These are phyloP conservation scores for Cyphomyrus plagiostoma DNA, from an alignment of 2,113 vertebrate genomes.

Conservation along the genomic window DNA sequence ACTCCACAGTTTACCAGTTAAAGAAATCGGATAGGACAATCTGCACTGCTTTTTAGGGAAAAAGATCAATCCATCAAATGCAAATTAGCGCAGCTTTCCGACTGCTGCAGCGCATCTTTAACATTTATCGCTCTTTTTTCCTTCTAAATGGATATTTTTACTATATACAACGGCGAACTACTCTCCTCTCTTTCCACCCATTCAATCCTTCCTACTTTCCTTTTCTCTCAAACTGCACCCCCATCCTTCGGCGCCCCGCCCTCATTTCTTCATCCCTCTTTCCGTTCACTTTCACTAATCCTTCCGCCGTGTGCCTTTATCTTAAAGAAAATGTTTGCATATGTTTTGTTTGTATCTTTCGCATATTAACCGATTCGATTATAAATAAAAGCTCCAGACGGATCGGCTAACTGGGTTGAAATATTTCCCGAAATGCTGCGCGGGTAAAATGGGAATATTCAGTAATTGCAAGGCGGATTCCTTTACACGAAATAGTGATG, in stretches of 20 bases:
- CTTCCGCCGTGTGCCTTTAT: background rate
- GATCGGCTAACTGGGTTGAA: background rate
- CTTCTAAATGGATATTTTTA: background rate
- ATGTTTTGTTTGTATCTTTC: background rate
- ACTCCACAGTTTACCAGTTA: background rate
- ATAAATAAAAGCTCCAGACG: background rate
- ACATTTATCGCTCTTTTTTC: background rate
- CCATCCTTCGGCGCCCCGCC: conserved; percentile 45
- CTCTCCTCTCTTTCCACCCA: conserved; percentile 52
- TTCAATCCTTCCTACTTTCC: conserved; percentile 60
- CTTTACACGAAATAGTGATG: background rate
- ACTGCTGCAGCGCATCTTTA: background rate
- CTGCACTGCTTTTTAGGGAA: background rate
- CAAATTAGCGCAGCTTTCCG: background rate
- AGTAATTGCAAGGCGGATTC: background rate
- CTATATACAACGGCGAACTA: background rate
- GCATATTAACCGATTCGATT: background rate
- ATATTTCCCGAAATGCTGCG: background rate
- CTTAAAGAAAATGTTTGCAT: background rate
- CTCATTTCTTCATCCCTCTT: conserved; percentile 21
- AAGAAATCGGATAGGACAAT: background rate
- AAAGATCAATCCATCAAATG: background rate
- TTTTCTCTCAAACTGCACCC: conserved; percentile 52
- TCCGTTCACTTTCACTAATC: background rate
- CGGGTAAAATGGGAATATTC: background rate